Evolutionary conservation across 2,113 vertebrate species (phyloP).

Genomic region (Raja brachyura): DNA sequence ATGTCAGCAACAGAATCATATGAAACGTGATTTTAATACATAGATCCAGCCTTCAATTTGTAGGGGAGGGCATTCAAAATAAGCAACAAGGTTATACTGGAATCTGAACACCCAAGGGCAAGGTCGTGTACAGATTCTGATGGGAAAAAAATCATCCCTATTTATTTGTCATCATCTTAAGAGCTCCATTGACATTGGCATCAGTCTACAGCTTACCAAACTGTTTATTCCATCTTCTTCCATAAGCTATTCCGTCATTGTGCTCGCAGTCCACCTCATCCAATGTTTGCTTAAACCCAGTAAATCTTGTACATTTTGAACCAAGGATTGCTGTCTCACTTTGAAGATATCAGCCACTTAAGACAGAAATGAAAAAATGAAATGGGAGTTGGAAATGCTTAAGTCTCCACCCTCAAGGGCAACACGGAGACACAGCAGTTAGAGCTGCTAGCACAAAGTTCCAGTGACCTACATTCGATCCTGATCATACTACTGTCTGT

Average conservation of each 20-base stretch:
- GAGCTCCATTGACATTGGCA: neutral
- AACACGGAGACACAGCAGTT: too few species aligned
- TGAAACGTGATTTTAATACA: neutral
- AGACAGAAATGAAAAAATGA: too few species aligned
- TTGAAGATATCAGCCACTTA: too few species aligned
- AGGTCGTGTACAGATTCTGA: too few species aligned
- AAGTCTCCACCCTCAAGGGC: too few species aligned
- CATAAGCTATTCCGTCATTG: neutral
- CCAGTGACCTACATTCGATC: too few species aligned
- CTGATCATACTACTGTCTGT: too few species aligned
- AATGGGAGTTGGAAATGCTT: too few species aligned
- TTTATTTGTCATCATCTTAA: neutral
- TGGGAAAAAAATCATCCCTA: too few species aligned
- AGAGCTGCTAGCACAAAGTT: too few species aligned
- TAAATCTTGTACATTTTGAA: neutral
- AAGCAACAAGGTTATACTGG: neutral
- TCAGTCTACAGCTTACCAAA: neutral
- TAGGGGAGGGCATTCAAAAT: neutral
- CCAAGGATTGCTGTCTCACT: too few species aligned
- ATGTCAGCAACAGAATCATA: neutral
- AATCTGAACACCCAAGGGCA: too few species aligned
- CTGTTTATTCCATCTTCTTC: neutral
- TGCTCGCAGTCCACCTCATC: neutral
- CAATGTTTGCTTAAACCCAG: neutral
- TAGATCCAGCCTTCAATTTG: neutral